Evolutionary conservation across 2,113 vertebrate species (phyloP).

Genomic region (Hypocryptadius cinnamomeus): DNA sequence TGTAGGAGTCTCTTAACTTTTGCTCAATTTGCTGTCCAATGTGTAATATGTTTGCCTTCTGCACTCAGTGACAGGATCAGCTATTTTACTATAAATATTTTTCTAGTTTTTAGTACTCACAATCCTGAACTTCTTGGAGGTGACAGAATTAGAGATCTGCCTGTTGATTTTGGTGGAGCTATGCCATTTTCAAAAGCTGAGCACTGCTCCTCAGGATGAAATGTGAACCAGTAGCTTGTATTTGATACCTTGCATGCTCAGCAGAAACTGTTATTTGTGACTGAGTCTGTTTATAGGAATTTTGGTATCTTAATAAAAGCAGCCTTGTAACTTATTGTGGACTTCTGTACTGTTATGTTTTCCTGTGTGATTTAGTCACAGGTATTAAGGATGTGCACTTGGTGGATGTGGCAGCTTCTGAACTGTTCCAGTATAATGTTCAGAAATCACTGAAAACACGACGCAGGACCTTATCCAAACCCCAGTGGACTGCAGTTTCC

Average conservation of each 20-base stretch:
- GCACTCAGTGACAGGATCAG: neutral
- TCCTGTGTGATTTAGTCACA: neutral
- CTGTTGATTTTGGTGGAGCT: neutral
- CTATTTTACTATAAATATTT: neutral
- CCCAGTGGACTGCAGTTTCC: neutral
- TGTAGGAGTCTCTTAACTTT: neutral
- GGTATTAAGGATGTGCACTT: neutral
- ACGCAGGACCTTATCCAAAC: neutral
- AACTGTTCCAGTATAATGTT: neutral
- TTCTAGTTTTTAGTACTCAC: neutral
- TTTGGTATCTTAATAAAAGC: constrained; percentile 37
- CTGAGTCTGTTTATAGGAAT: neutral
- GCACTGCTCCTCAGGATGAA: neutral
- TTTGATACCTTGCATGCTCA: neutral
- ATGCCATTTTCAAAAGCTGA: neutral
- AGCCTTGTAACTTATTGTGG: neutral
- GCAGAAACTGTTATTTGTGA: neutral
- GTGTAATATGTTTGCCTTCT: neutral
- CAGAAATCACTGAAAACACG: neutral
- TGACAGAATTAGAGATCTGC: neutral
- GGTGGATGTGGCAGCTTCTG: neutral
- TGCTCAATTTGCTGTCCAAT: neutral
- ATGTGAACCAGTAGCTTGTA: neutral
- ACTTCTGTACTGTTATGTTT: neutral
- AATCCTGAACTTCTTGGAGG: neutral